A percentile compares a stretch with the other conserved stretches of the same genome.
phyloP scores from a whole-genome alignment of 2,888 invertebrate genomes.

The Pachydiplax longipennis region DNA sequence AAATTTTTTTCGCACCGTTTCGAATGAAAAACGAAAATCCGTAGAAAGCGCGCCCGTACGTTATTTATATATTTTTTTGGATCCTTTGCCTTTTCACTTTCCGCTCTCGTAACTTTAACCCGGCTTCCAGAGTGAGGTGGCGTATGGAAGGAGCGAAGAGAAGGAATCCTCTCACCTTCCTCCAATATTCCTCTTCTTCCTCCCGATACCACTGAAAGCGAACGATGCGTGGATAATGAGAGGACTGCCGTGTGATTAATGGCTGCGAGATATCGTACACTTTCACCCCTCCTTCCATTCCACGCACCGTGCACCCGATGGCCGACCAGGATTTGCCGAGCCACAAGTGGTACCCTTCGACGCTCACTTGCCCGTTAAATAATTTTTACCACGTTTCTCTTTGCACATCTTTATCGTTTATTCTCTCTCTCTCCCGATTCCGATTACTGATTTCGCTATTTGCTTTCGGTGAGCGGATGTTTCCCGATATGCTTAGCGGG shows the following conservation, averaged over 20 bases:
- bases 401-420: background rate
- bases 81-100: background rate
- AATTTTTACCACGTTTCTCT: background rate
- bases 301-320: background rate
- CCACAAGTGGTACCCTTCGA: constrained; percentile 14
- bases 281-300: background rate
- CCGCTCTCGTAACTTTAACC: background rate
- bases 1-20: too few species aligned
- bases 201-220: constrained; percentile 21
- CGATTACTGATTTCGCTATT: too few species aligned
- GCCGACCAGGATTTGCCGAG: background rate
- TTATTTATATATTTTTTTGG: background rate
- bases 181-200: background rate
- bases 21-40: background rate
- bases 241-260: constrained; percentile 36
- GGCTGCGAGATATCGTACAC: background rate
- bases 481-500: background rate
- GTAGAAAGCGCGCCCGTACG: background rate
- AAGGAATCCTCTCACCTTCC: background rate
- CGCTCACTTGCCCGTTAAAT: background rate
- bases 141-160: background rate
- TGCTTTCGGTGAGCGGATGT: background rate
- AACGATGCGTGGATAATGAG: constrained; percentile 37
- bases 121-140: background rate
- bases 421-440: background rate